Base-by-base conservation (phyloP, 1,140 invertebrate species). In the Contarinia nasturtii region DNA sequence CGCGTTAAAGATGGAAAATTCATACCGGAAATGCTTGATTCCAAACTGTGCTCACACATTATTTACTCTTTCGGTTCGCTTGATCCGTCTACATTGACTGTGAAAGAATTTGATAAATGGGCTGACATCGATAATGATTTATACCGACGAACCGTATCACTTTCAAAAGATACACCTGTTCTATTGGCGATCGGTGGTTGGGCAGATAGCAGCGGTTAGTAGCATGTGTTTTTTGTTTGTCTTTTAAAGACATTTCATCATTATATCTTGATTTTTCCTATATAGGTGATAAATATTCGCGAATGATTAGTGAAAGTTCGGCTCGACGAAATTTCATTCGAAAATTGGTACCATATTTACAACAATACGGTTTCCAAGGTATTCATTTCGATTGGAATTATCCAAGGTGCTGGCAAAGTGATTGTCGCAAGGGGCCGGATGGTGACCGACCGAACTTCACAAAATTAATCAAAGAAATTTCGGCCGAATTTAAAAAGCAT, bases 321-420 rank as follows among this genome's bases (percentile, higher is more conserved):
- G 63, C 72, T 11, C 69, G 82, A n/a, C 65, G 74, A 40, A 76
- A 75, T 48, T 89, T 86, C 52, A 74, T 80, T 2, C 65, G 75
- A 0, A 74, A 75, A 27, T 66, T 74, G 1, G 67, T 82, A 0
- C 67, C 72, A 14, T 88, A 86, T 54, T 56, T 93, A 7, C 69
- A 74, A 12, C 70, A 73, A 46, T 69, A 86, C 51, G 76, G 78
- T 27, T 91, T 93, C 56, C 71, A 79, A 48, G 88, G 88, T 15
- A 58, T 93, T 0, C 85, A 88, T 50, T 54, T 92, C 3, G 87
- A 91, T 52, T 93, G 88, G 88, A 87, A 88, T 57, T 92, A 90
- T 60, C 88, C 87, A 0, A 79, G 80, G 41, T 93, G 88, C 53
- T 90, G 86, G 86, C 86, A 91, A 53, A 86, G 82, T 55, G 79